Evolutionary conservation across 2,113 vertebrate genomes (phyloP).

Genomic region (Oryzias woworae): DNA sequence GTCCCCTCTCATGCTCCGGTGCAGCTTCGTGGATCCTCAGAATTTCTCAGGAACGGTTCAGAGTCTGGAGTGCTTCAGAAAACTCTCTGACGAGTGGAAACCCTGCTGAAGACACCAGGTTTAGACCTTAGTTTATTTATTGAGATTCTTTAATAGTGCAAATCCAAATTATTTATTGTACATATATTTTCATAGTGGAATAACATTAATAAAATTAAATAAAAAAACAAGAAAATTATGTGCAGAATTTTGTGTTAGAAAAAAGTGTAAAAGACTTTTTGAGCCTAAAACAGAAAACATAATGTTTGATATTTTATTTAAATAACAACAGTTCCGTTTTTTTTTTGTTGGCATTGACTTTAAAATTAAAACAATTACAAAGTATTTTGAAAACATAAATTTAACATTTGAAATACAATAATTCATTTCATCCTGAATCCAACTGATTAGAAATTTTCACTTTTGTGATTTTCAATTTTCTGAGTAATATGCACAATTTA

Average conservation of each 20-base stretch:
- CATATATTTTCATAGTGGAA: conserved; percentile 99
- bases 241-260: conserved; percentile 35
- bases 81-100: conserved; percentile 11
- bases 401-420: too few relatives aligned
- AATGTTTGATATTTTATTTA: too few relatives aligned
- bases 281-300: too few relatives aligned
- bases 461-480: too few relatives aligned
- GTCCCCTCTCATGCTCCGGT: conserved; percentile 57
- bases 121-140: conserved; percentile 97
- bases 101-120: conserved; percentile 80
- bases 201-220: conserved; percentile 85
- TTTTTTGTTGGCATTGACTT: too few relatives aligned
- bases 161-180: conserved; percentile 99
- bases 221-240: conserved; percentile 75
- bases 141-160: conserved; percentile 93
- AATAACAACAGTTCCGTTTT: too few relatives aligned
- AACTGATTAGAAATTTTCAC: too few relatives aligned
- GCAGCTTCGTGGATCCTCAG: conserved; percentile 78
- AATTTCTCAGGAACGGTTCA: conserved; percentile 81
- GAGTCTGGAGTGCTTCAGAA: conserved; percentile 25
- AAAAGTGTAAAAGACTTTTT: too few relatives aligned
- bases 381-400: too few relatives aligned
- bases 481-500: too few relatives aligned
- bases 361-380: too few relatives aligned
- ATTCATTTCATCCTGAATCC: too few relatives aligned